Conservation (phyloP, 1,140 invertebrate genomes). For the Heliconius himera region DNA sequence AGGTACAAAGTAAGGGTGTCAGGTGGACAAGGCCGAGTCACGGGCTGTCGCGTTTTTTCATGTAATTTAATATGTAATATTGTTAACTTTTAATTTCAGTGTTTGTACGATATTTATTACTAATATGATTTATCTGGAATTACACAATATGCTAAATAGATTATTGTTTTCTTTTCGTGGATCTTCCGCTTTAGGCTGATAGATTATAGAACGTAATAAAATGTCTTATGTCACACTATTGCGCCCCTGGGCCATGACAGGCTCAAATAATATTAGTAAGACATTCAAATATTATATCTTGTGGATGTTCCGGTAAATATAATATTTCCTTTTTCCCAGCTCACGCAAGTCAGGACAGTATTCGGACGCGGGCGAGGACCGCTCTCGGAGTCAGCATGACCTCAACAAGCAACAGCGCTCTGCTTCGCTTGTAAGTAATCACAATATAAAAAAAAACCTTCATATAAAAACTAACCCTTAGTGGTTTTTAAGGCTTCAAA, state of each 20-base stretch:
- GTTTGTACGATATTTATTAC: no score
- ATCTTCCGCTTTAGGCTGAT: no score
- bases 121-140: no score
- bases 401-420: constrained; percentile 69
- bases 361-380: constrained; percentile 73
- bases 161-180: no score
- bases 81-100: not conserved
- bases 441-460: not conserved
- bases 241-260: no score
- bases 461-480: not conserved
- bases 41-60: constrained; percentile 11
- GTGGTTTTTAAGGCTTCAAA: no score
- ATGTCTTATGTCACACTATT: no score
- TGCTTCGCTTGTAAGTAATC: constrained; percentile 48
- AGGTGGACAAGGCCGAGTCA: constrained; percentile 14
- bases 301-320: not conserved
- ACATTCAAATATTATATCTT: no score
- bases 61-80: not conserved
- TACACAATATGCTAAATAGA: no score
- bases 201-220: no score
- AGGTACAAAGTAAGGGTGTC: constrained; percentile 19
- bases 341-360: constrained; percentile 74
- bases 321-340: constrained; percentile 21
- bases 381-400: constrained; percentile 59
- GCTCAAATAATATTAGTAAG: no score